phyloP scores from a whole-genome alignment of 2,797 vertebrate genomes.

The Phoxinus dragarum region DNA sequence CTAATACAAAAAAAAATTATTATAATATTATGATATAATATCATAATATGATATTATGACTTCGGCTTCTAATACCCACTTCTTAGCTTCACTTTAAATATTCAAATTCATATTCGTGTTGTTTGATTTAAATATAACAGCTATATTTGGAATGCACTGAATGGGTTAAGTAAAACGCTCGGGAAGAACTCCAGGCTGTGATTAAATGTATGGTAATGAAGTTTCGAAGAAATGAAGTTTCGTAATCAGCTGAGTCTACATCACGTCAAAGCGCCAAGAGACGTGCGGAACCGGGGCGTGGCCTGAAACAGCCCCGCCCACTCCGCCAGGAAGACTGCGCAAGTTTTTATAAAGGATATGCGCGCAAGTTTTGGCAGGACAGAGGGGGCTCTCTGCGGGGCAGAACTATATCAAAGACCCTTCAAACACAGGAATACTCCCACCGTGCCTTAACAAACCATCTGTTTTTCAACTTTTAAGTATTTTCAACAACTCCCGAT shows the following conservation, averaged over 20 bases:
- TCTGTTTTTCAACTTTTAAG: constrained; percentile 53
- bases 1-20: neutral
- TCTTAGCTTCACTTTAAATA: neutral
- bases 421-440: constrained; percentile 47
- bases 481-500: constrained; percentile 57
- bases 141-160: neutral
- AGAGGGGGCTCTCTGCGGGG: constrained; percentile 65
- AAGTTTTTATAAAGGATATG: constrained; percentile 63
- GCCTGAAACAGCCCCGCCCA: constrained; percentile 43
- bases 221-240: neutral
- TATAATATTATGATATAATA: no score
- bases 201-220: neutral
- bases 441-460: constrained; percentile 35
- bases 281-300: constrained; percentile 25
- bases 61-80: neutral
- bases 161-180: neutral
- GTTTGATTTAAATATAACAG: neutral
- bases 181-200: neutral
- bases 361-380: constrained; percentile 51
- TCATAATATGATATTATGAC: neutral
- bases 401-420: constrained; percentile 43
- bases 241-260: neutral
- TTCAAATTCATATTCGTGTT: neutral
- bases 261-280: constrained; percentile 5
- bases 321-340: constrained; percentile 30